Evolutionary conservation across 2,888 invertebrate genomes (phyloP), one percentile per base, ranked within the genome.

Genomic region (Pseudococcus viburni): DNA sequence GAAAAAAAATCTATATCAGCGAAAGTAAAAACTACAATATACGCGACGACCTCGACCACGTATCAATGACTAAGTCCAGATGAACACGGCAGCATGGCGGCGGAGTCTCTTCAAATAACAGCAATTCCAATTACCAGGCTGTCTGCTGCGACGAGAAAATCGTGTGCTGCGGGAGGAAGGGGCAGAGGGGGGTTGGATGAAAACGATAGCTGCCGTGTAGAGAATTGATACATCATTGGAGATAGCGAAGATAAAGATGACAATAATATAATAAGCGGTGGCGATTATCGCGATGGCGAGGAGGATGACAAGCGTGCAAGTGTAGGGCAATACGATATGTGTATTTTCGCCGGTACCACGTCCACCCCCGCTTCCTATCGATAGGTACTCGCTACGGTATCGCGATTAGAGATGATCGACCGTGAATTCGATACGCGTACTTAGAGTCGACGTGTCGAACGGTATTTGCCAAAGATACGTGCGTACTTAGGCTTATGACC

Each of bases 1-100:
- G 33, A 17, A 73, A 73, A 73, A 73, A 73, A 73, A 73, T 73
- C 73, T 73, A 73, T 73, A 73, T 73, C 73, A 73, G 73, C 73
- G 73, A 73, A 73, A 73, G 73, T 73, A 73, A 73, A 51, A 73
- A 33, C 39, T 73, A 73, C 17, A 42, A 42, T 42, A 17, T 64
- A 64, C 73, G 73, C 26, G 73, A 73, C 73, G 73, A 33, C 73
- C 73, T 73, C 73, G 73, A 73, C 33, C 73, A 73, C 73, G 73
- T 73, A 73, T 73, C 73, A 64, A 64, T 64, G 64, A 64, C 64
- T 64, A 64, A 7, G 22, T 64, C 64, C 64, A 12, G 22, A 64
- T 64, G 64, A 64, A 64, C 64, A 64, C 59, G 19, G 59, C 3
- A 9, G 42, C 59, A 4, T 19, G 59, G 59, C n/a, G n/a, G n/a